These are phyloP conservation scores for Tipula lateralis DNA, from an alignment of 2,888 invertebrate species.

Conservation along the genomic window DNA sequence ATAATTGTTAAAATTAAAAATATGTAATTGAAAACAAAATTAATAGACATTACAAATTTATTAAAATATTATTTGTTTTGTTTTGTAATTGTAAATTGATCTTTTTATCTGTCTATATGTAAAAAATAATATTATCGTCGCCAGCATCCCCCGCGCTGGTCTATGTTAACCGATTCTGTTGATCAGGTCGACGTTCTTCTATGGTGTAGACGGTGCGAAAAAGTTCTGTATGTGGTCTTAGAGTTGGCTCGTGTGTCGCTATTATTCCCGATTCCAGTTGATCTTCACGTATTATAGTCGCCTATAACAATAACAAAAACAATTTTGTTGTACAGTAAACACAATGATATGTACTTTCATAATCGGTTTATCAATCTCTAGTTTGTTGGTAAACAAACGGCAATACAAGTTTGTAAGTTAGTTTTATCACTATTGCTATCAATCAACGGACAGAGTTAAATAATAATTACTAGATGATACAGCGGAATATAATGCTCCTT, in stretches of 20 bases:
- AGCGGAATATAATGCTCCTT: too few species aligned
- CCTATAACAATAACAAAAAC: slow-evolving; percentile 41
- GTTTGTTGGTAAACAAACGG: too few species aligned
- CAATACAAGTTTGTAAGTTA: too few species aligned
- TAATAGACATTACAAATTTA: neutral
- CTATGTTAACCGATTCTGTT: slow-evolving; percentile 27
- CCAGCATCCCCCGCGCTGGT: neutral
- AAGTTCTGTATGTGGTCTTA: slow-evolving; percentile 36
- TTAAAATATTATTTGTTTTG: neutral
- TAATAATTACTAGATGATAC: too few species aligned
- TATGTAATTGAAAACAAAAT: neutral
- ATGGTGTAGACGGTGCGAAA: slow-evolving; percentile 37
- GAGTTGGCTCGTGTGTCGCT: slow-evolving; percentile 37
- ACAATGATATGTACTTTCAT: too few species aligned
- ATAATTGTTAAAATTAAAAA: neutral
- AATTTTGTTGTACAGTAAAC: too few species aligned
- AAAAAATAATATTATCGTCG: neutral
- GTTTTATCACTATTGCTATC: too few species aligned
- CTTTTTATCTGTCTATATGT: neutral
- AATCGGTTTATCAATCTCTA: too few species aligned
- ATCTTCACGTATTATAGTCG: slow-evolving; percentile 51
- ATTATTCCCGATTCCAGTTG: slow-evolving; percentile 41
- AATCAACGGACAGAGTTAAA: too few species aligned
- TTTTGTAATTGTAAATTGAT: neutral
- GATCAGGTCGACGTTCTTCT: slow-evolving; percentile 34